phyloP scores from a whole-genome alignment of 2,113 vertebrate genomes.

The Xerus inauris region DNA sequence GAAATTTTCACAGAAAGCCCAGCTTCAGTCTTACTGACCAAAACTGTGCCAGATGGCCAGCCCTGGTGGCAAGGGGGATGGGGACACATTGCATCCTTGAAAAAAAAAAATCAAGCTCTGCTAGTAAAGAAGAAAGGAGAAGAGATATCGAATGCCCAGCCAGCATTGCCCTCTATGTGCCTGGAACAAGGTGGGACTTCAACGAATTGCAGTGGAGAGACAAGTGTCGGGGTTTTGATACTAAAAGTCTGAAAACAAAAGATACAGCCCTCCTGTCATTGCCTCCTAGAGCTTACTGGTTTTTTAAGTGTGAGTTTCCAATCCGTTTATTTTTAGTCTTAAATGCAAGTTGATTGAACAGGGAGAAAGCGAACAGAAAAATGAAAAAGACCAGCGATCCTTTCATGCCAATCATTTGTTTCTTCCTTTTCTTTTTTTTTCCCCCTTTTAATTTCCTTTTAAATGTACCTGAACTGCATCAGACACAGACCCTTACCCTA shows the following conservation, averaged over 20 bases:
- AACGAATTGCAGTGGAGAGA: rapidly evolving
- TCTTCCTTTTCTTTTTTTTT: neutral
- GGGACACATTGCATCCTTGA: neutral
- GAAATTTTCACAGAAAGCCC: neutral
- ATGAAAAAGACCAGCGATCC: neutral
- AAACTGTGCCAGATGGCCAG: neutral
- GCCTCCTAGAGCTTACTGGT: neutral
- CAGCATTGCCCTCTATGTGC: neutral
- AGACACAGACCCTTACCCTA: neutral
- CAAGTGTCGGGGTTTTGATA: neutral
- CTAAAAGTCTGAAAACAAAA: neutral
- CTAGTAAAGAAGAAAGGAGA: neutral
- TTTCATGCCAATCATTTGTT: neutral
- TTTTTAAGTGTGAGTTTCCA: neutral
- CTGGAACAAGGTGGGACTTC: neutral
- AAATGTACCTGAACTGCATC: neutral
- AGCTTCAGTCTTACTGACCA: neutral
- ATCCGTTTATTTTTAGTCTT: conserved; percentile 11
- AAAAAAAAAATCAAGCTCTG: neutral
- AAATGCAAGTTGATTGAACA: neutral
- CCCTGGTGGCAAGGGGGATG: neutral
- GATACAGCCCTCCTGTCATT: neutral
- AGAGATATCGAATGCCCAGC: rapidly evolving
- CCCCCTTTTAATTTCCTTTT: neutral
- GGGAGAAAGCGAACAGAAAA: neutral